These are phyloP conservation scores for Phenganax stokvisi DNA, from an alignment of 92 coral and sea anemone species.

Conservation along the genomic window DNA sequence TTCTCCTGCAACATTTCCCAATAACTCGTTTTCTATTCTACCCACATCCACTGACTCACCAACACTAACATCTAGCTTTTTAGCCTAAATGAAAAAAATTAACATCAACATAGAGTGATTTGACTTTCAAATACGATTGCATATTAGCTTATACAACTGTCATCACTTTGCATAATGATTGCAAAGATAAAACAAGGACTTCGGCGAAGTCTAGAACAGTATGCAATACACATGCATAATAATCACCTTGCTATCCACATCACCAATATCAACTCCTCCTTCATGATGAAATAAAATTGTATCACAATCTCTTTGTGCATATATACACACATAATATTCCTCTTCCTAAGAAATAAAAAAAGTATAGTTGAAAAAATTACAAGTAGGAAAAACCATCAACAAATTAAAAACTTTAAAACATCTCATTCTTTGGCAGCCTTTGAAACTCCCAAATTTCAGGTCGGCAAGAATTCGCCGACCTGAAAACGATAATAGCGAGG, in stretches of 20 bases:
- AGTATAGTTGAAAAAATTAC: not conserved
- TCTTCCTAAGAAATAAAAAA: conserved; percentile 52
- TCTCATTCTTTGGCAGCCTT: no score
- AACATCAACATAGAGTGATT: not conserved
- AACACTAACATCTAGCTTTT: conserved; percentile 67
- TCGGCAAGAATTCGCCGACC: no score
- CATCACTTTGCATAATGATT: not conserved
- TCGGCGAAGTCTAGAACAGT: not conserved
- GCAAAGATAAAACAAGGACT: not conserved
- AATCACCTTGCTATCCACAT: conserved; percentile 85
- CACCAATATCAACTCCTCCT: conserved; percentile 97
- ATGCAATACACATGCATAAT: not conserved
- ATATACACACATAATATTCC: conserved; percentile 84
- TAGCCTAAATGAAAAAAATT: conserved; percentile 52
- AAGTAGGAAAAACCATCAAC: not conserved
- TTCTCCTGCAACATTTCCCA: conserved; percentile 71
- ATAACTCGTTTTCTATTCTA: conserved; percentile 59
- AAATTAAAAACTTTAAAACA: no score
- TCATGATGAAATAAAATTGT: conserved; percentile 88
- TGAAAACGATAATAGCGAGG: no score
- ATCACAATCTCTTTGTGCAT: conserved; percentile 90
- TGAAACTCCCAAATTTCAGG: no score
- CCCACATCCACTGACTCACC: conserved; percentile 56
- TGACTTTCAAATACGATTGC: not conserved
- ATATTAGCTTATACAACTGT: not conserved